Base-by-base conservation (phyloP, 1,140 invertebrate species). In the Ostrea denselamellosa region DNA sequence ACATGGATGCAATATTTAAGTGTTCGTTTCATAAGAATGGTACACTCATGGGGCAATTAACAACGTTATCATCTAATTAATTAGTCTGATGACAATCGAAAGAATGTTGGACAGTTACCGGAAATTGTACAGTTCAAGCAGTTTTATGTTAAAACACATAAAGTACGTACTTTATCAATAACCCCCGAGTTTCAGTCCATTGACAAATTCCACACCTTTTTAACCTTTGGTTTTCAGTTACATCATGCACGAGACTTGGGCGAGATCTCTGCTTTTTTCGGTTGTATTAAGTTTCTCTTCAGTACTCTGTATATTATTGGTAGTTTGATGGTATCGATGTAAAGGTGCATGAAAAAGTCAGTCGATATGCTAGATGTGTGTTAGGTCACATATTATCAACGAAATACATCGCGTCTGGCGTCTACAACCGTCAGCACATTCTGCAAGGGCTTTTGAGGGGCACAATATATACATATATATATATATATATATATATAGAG, bases 141-240 rank as follows among this genome's bases (percentile, higher is more conserved):
- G 68, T 77, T 77, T 77, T 77, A 62, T 62, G 25, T 77, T 77
- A 77, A 77, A 25, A 77, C 68, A 71, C 68, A 77, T 8, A 8
- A 12, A 77, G 28, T 28, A 10, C 28, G 68, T 77, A 77, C 68
- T 77, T 77, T 77, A 28, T 77, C 68, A 34, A 17, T 77, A 77
- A 28, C 68, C 28, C 25, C 12, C 25, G 28, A 25, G 68, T 14
- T 28, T 9, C 68, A 10, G 68, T 17, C 25, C 25, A 77, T 77
- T 77, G 68, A 77, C 58, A 77, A 77, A 77, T 77, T 77, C 68
- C 68, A 25, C 68, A 77, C 68, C 68, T 25, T 77, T 12, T 77
- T 77, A 77, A 77, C 68, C 68, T 77, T 34, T 14, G 68, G 68
- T 77, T 77, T 77, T 28, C 8, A 77, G 25, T 77, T 77, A 77